A percentile compares a stretch with the other conserved stretches of the same genome.
Conservation (phyloP, 2,888 invertebrate species). For the Rhagonycha lutea region DNA sequence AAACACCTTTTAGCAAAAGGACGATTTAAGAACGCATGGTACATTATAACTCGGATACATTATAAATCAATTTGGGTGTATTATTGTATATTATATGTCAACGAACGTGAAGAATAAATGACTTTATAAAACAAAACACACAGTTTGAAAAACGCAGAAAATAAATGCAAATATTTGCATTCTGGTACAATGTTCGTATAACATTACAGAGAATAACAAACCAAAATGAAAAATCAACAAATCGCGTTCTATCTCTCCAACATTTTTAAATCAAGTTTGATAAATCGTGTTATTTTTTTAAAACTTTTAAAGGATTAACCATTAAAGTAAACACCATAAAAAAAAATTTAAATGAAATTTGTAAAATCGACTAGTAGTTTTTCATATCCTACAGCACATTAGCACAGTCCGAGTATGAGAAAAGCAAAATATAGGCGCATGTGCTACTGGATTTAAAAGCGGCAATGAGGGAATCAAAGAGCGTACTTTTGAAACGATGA, state of each 20-base stretch:
- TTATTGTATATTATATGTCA: constrained; percentile 23
- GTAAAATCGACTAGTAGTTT: constrained; percentile 36
- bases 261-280: constrained; percentile 40
- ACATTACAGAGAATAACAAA: constrained; percentile 27
- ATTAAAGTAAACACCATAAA: background rate
- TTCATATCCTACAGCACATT: constrained; percentile 45
- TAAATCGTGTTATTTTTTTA: constrained; percentile 26
- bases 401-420: constrained; percentile 43
- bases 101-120: constrained; percentile 23
- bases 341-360: constrained; percentile 23
- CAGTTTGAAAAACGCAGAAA: constrained; percentile 23
- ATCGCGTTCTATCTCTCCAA: constrained; percentile 45
- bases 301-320: background rate
- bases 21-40: background rate
- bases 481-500: constrained; percentile 58
- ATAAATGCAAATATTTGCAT: constrained; percentile 30
- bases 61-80: constrained; percentile 26
- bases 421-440: constrained; percentile 43
- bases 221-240: constrained; percentile 42
- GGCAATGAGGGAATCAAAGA: constrained; percentile 57
- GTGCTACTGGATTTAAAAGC: constrained; percentile 53
- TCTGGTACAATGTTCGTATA: constrained; percentile 22
- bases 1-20: background rate
- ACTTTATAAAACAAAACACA: constrained; percentile 26
- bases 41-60: constrained; percentile 6